Evolutionary conservation across 92 coral and sea anemone species (phyloP), one percentile per base, ranked within the genome.

Genomic region (Porites lobata): DNA sequence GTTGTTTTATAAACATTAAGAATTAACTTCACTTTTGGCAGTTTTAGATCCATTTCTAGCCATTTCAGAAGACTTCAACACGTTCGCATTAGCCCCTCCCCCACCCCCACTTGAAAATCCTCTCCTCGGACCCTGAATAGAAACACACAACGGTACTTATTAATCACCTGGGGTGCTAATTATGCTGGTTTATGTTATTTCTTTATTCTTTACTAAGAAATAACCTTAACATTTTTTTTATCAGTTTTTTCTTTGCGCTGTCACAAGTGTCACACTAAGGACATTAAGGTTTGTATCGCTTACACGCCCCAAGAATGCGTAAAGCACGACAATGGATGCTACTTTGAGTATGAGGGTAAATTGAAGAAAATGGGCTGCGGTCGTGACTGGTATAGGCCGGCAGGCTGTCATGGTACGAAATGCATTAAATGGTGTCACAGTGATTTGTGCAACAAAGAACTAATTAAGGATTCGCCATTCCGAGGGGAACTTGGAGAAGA

Each of bases 371-470:
- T 92, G 71, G 95, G 95, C 53, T 92, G 95, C 29, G 95, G 95
- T 38, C 84, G 95, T 8, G 95, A 92, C 67, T 92, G 95, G 95
- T 54, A 82, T 20, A 80, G 80, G 47, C 92, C 95, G 78, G 87
- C 88, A 69, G 95, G 95, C 6, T 92, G 95, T 43, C 76, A 92
- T 72, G 90, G 90, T 38, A 88, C 69, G 12, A 68, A 69, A 26
- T 92, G 95, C 85, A 81, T 92, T 20, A 89, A 70, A 9, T 92
- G 95, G 95, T 92, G 95, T 72, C 59, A 79, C 1, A 68, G 38
- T 4, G 88, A 89, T 47, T 62, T 87, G 82, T 92, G 95, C 57
- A 92, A 92, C 75, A 88, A 88, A 19, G 86, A 58, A 29, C 90
- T 92, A 50, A 21, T 83, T 43, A 72, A 61, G 22, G 51, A 83